Evolutionary conservation across 2,888 invertebrate species (phyloP).

Genomic region (Cactoblastis cactorum): DNA sequence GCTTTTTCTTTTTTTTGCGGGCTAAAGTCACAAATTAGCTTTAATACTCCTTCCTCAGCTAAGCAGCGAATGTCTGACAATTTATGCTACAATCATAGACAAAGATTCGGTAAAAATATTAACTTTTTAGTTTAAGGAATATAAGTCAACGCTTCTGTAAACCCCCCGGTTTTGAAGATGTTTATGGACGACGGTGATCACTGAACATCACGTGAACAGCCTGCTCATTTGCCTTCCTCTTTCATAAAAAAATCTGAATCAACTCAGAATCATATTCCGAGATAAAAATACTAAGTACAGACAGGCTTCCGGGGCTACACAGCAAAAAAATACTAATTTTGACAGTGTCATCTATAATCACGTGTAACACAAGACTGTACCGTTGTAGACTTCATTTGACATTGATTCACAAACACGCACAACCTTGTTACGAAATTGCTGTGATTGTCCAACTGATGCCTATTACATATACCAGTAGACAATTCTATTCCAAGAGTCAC

Average conservation of each 20-base stretch:
- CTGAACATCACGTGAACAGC: too few relatives aligned
- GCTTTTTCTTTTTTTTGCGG: neutral
- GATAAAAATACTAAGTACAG: neutral
- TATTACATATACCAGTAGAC: neutral
- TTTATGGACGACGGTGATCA: too few relatives aligned
- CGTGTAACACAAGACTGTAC: slow-evolving; percentile 34
- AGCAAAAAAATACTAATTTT: neutral
- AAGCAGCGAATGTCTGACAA: neutral
- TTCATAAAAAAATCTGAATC: too few relatives aligned
- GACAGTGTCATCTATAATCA: slow-evolving; percentile 18
- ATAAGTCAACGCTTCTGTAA: too few relatives aligned
- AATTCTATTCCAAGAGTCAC: neutral
- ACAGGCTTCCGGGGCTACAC: neutral
- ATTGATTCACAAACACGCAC: slow-evolving; percentile 50
- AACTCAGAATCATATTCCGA: neutral
- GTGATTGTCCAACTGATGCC: slow-evolving; percentile 26
- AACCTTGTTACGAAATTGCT: slow-evolving; percentile 49
- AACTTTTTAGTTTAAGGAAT: too few relatives aligned
- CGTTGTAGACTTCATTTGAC: slow-evolving; percentile 42
- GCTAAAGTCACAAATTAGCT: too few relatives aligned
- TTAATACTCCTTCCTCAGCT: too few relatives aligned
- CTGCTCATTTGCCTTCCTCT: too few relatives aligned
- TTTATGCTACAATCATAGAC: too few relatives aligned
- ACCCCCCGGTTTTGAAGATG: too few relatives aligned
- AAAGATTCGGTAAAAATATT: too few relatives aligned